Evolutionary conservation across 1,140 invertebrate genomes (phyloP), one percentile per base, ranked within the genome.

Genomic region (Neodiprion fabricii): DNA sequence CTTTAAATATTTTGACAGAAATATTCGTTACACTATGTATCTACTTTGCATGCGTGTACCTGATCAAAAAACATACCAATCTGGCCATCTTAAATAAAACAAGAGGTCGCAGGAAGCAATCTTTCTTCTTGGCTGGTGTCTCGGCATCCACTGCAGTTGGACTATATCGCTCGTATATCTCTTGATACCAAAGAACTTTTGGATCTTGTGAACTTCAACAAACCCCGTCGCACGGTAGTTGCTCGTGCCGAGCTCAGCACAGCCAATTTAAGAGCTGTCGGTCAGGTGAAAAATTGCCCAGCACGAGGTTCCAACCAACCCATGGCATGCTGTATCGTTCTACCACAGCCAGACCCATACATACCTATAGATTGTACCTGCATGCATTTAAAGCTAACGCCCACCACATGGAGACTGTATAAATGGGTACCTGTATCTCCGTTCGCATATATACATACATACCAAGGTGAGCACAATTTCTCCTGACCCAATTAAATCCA

Each of bases 231-330:
- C 53, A 17, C n/a, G 9, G 53, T 61, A 61, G 53, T 61, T 61
- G 53, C n/a, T 61, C 53, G 53, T 61, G 53, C 53, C 0, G 53
- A 61, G 53, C 53, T 61, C 53, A 9, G 53, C 53, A 40, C 28
- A 40, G 53, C 53, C 53, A 61, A 61, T 61, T 61, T 61, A 61
- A 61, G 53, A 61, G 53, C 53, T 61, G 53, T 61, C 53, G 53
- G 53, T 61, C 53, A 61, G 53, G 53, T 61, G 53, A 61, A 61
- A 61, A 61, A 61, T 61, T 61, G 53, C 53, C 5, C 53, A 61
- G 53, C 53, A 17, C 9, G n/a, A 9, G 53, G n/a, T 61, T 61
- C 53, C 5, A 61, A 61, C 53, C 53, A 61, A 17, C 5, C 53
- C 53, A 61, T 61, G 53, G 11, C 53, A 61, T 12, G 53, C 53